Base-by-base conservation (phyloP, 2,888 invertebrate species). In the Dicyrtoma fusca region DNA sequence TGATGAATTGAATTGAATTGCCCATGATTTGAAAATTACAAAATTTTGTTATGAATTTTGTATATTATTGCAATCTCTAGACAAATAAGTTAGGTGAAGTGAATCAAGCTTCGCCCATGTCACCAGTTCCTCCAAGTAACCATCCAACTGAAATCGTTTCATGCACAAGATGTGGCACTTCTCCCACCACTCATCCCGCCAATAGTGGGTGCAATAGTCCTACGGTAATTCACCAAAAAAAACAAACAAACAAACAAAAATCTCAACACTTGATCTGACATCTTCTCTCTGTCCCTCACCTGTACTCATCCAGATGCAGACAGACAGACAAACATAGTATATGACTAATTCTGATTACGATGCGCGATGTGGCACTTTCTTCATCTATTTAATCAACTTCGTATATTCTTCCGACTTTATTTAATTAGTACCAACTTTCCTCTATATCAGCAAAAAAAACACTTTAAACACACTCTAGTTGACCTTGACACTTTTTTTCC, bases 171-270 rank as follows among this genome's bases (percentile, higher is more conserved):
- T 94, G 94, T 84, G 89, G 89, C 81, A 90, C 91, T 62, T 91
- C 91, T 82, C 90, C 91, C 42, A 93, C 94, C 83, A 92, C 92
- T 72, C 94, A 94, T 84, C 90, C 92, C 72, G 89, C 91, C 72
- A 93, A 92, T 83, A 94, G 47, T 69, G 63, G 64, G 49, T 74
- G 74, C 68, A 49, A 51, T 61, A 72, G 51, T 62, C 66, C 72
- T 47, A 68, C 57, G 66, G 65, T 71, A 64, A 44, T 63, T 34
- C 34, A 34, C 21, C 21, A 21, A 59, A 26, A 4, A 17, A 17
- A 65, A 51, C 14, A 17, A 68, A 26, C 57, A 55, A 10, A 26
- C 55, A 55, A 21, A 59, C 6, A 26, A 14, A 26, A 59, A 49
- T 17, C 25, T 14, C 19, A 25, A 66, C 49, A 1, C 10, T 51